Base-by-base conservation (phyloP, 2,797 vertebrate genomes). In the Acanthis flammea region DNA sequence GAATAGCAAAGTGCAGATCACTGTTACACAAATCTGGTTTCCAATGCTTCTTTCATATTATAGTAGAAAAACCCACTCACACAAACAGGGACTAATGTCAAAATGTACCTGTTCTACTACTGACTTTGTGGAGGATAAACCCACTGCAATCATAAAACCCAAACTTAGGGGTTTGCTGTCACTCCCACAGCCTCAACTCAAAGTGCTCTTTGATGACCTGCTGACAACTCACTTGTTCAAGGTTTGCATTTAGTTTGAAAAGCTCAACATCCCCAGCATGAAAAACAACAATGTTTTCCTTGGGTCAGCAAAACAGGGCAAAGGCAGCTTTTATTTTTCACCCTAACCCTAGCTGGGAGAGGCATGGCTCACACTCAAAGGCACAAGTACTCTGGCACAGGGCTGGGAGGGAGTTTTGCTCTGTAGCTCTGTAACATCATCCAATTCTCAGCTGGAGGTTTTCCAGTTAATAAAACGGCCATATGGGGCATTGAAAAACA, bases 381-480 rank as follows among this genome's bases (percentile, higher is more conserved):
- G 70, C 23, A 19, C 25, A 68, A 94, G 65, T n/a, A 68, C 62
- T 66, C 28, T 53, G 67, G 71, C n/a, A 60, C 75, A 19, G 0
- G 2, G 21, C 23, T 67, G 48, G 50, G 90, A 95, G 94, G 63
- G 41, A 71, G 84, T 92, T 94, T 92, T 54, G 23, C 72, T 89
- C 83, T 89, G 74, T 75, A 60, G 94, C 83, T 87, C 75, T 75
- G 4, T 77, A 97, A 94, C n/a, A 37, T 92, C 85, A 93, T 94
- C 88, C 95, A 97, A 84, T 74, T 95, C 95, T 85, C 45, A 76
- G 90, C 22, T 93, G 84, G 81, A 97, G 77, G 85, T 65, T 82
- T 94, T 80, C 81, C 92, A 95, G 66, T 86, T 75, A 95, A 97
- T 85, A 83, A 85, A 73, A 80, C 0, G 1, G 75, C 75, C 70